Conservation (phyloP, 2,888 invertebrate genomes). For the Epiblema foenella region DNA sequence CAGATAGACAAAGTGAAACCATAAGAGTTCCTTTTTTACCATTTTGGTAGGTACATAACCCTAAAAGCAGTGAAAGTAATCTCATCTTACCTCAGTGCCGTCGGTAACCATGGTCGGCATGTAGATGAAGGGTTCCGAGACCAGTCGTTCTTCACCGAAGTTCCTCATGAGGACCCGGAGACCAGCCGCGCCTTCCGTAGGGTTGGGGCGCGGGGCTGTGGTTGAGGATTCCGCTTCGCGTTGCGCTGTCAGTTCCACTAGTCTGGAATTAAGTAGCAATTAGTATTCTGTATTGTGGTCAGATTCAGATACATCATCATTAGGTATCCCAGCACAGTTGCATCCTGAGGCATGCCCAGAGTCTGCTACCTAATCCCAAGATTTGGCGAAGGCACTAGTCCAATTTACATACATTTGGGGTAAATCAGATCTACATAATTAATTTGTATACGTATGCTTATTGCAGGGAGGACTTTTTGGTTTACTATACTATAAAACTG, state of each 20-base stretch:
- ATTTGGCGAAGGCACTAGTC: too few relatives aligned
- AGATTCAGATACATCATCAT: too few relatives aligned
- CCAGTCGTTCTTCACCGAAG: slow-evolving; percentile 85
- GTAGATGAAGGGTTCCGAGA: slow-evolving; percentile 81
- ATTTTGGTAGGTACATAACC: too few relatives aligned
- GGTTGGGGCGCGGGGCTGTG: slow-evolving; percentile 55
- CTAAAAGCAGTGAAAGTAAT: neutral
- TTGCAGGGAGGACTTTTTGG: too few relatives aligned
- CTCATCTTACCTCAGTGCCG: slow-evolving; percentile 71
- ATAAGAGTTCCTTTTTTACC: too few relatives aligned
- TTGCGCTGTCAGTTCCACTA: slow-evolving; percentile 82
- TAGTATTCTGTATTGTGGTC: neutral
- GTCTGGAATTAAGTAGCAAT: slow-evolving; percentile 58
- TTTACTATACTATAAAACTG: too few relatives aligned
- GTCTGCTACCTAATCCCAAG: too few relatives aligned
- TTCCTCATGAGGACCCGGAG: slow-evolving; percentile 85
- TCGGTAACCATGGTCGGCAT: slow-evolving; percentile 82
- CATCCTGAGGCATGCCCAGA: too few relatives aligned
- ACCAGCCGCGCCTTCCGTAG: slow-evolving; percentile 68
- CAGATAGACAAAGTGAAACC: too few relatives aligned
- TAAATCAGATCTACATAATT: neutral
- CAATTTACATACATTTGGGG: neutral
- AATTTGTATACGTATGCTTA: neutral
- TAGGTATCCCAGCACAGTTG: too few relatives aligned
- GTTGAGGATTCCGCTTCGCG: slow-evolving; percentile 76